Evolutionary conservation across 2,113 vertebrate species (phyloP), one percentile per base, ranked within the genome.

Genomic region (Rhabdornis inornatus): DNA sequence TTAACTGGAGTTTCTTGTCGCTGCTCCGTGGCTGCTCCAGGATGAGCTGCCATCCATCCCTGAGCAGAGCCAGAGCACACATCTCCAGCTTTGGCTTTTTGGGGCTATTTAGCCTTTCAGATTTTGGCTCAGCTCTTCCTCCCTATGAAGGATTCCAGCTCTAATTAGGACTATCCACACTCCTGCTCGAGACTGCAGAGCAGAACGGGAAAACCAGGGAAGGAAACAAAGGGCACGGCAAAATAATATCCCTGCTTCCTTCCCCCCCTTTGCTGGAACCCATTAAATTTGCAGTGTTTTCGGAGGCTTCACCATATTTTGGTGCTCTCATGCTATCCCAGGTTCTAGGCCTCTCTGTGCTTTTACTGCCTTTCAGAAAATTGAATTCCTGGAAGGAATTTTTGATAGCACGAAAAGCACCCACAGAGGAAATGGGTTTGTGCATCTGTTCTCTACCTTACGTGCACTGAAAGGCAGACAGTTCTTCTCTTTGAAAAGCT

Each of bases 331-430:
- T 59, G 57, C 37, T 52, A 2, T 68, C 72, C 66, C 21, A 4
- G 55, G 65, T 91, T 78, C 79, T 64, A 56, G 74, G 30, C 60
- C 19, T 90, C 56, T 74, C 64, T 24, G 3, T 74, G 69, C 83
- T 85, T 84, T 82, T 61, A 52, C 21, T 57, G 75, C 30, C 75
- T 91, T 66, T 89, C 69, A 83, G 90, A 77, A 88, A 90, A 91
- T 22, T 37, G 79, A 68, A 84, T 95, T 89, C 56, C 82, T 91
- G 39, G 60, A 82, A 84, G 59, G 91, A 74, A n/a, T 93, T 94
- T 92, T 35, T 90, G 76, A 30, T 83, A 64, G 44, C 31, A 37
- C 85, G 83, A 56, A 94, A 89, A 93, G 66, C 47, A 77, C 47
- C 44, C 70, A 59, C 55, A 9, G 78, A 76, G 56, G 93, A 79